Base-by-base conservation (phyloP, 2,113 vertebrate species). In the Sialia sialis region DNA sequence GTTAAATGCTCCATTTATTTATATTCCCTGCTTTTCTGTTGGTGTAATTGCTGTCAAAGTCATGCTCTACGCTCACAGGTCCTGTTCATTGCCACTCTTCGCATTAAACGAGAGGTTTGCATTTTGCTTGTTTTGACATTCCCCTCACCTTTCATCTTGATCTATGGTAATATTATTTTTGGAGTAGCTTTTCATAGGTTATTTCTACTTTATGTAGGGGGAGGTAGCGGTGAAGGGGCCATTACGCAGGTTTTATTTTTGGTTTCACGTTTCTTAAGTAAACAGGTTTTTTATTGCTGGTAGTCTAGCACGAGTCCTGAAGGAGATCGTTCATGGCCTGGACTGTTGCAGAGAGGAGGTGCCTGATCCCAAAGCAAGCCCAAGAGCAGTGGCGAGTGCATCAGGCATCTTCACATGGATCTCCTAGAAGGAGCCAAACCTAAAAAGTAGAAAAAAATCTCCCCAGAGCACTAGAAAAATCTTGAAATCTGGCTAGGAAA, bases 201-300 rank as follows among this genome's bases (percentile, higher is more conserved):
- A 72, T 87, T 89, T 90, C 69, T 84, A 29, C n/a, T 60, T 90
- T 60, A n/a, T 49, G 39, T 25, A 25, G 48, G 26, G n/a, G 43
- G 46, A 16, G 52, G 14, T n/a, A 62, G 66, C 48, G 51, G 74
- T 72, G 70, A 83, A 87, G 84, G 60, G 34, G 43, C 81, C 66
- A 59, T 93, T 89, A 55, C 64, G 29, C 41, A 39, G 34, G n/a
- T 83, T 95, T 93, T 90, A 79, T 87, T 89, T 94, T 89, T 67
- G 54, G 58, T 90, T 91, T 94, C 39, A 17, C 6, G 30, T 94
- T 93, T 90, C 84, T 90, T 86, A 84, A 78, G n/a, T 84, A 87
- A 92, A 67, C 44, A 52, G 6, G 8, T 13, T 44, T 87, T 93
- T 67, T 30, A 80, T n/a, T 54, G 55, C 46, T 74, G 21, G 30